phyloP scores from a whole-genome alignment of 2,113 vertebrate species.

The Sylvicapra grimmia region DNA sequence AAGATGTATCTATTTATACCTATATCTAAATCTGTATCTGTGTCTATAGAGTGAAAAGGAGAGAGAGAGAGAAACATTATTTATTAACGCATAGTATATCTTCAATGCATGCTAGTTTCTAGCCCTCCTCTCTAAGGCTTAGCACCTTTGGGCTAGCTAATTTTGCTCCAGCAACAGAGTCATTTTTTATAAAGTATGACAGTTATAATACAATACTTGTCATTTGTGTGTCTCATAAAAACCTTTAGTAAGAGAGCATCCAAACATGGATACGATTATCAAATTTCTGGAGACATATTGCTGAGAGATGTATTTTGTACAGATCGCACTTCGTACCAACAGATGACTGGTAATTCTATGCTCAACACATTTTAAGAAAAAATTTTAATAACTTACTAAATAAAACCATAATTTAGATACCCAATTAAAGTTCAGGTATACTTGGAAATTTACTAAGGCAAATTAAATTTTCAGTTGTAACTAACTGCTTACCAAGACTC shows the following conservation, averaged over 20 bases:
- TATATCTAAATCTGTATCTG: neutral
- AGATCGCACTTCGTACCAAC: neutral
- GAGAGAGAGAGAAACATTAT: neutral
- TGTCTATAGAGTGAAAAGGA: neutral
- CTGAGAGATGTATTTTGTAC: neutral
- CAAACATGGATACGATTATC: neutral
- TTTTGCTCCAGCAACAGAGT: neutral
- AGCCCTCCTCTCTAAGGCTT: neutral
- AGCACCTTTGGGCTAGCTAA: neutral
- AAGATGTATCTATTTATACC: neutral
- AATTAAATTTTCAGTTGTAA: neutral
- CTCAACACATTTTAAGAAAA: slow-evolving; percentile 2
- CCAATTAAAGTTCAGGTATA: neutral
- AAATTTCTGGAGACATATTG: neutral
- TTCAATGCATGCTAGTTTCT: neutral
- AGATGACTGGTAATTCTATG: neutral
- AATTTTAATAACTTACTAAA: slow-evolving; percentile 1
- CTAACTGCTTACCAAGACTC: neutral
- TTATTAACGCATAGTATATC: neutral
- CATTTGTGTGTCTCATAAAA: neutral
- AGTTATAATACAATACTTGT: neutral
- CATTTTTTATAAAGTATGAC: neutral
- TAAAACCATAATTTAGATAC: slow-evolving; percentile 3
- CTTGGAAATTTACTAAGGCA: neutral
- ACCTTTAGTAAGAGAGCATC: neutral